These are phyloP conservation scores for Pelobates fuscus DNA, from an alignment of 2,113 vertebrate species.

Conservation along the genomic window DNA sequence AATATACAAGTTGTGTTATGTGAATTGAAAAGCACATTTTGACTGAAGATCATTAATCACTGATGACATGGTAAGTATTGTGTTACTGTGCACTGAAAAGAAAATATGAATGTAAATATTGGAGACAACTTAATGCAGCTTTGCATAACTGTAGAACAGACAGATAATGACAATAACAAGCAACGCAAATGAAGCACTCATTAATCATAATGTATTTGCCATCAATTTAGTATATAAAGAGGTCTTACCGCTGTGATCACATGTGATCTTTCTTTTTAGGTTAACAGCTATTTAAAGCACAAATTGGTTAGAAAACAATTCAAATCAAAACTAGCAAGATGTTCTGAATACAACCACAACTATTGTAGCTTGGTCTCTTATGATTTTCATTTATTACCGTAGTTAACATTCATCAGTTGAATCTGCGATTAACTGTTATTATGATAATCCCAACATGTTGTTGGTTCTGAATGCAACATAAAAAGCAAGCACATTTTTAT, in stretches of 20 bases:
- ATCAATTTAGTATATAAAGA: constrained; percentile 8
- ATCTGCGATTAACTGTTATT: too few relatives aligned
- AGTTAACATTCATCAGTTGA: too few relatives aligned
- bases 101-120: constrained; percentile 18
- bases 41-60: constrained; percentile 13
- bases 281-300: background rate
- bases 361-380: too few relatives aligned
- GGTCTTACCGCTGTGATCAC: background rate
- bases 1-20: constrained; percentile 9
- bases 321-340: too few relatives aligned
- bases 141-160: constrained; percentile 6
- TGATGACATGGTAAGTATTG: constrained; percentile 8
- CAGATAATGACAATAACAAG: constrained; percentile 17
- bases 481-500: too few relatives aligned
- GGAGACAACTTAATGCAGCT: constrained; percentile 19
- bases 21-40: background rate
- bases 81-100: constrained; percentile 23
- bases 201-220: constrained; percentile 22
- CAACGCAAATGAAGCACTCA: constrained; percentile 6
- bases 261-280: constrained; percentile 18
- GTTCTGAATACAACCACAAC: too few relatives aligned
- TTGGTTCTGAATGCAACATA: too few relatives aligned
- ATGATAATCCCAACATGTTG: too few relatives aligned
- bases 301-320: background rate
- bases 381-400: too few relatives aligned